Evolutionary conservation across 2,888 invertebrate genomes (phyloP).

Genomic region (Romanomermis culicivorax): DNA sequence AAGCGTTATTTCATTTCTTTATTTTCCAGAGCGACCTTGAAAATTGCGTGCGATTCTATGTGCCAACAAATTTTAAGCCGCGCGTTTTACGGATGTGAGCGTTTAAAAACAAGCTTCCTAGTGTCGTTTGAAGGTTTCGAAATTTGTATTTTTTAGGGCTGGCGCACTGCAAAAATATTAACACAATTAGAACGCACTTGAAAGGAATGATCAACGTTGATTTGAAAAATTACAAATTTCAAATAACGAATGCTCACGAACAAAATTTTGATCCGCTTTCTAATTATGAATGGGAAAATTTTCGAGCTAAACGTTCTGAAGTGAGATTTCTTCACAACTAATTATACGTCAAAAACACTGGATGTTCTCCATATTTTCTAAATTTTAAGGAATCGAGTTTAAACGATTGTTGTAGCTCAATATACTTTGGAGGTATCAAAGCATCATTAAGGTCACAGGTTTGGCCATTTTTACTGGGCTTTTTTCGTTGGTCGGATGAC

Average conservation of each 20-base stretch:
- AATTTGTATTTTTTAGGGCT: slow-evolving; percentile 38
- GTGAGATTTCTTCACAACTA: too few species aligned
- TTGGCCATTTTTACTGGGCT: slow-evolving; percentile 24
- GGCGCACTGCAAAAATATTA: slow-evolving; percentile 72
- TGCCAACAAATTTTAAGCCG: slow-evolving; percentile 75
- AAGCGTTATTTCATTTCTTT: too few species aligned
- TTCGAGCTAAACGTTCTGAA: too few species aligned
- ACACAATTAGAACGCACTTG: slow-evolving; percentile 72
- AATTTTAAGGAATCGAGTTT: not conserved
- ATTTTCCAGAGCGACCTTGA: slow-evolving; percentile 34
- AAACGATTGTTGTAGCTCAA: slow-evolving; percentile 54
- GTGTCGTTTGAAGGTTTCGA: not conserved
- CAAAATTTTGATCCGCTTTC: too few species aligned
- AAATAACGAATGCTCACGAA: too few species aligned
- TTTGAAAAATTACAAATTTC: too few species aligned
- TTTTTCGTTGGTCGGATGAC: slow-evolving; percentile 7
- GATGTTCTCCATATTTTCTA: too few species aligned
- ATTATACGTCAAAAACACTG: too few species aligned
- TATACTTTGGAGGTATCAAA: slow-evolving; percentile 67
- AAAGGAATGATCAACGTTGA: slow-evolving; percentile 58
- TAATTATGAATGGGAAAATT: too few species aligned
- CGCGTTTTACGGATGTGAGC: slow-evolving; percentile 72
- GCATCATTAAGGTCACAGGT: slow-evolving; percentile 35
- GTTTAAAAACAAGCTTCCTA: not conserved
- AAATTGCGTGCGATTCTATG: slow-evolving; percentile 78